Evolutionary conservation across 1,140 invertebrate genomes (phyloP).

Genomic region (Sarcophaga peregrina): DNA sequence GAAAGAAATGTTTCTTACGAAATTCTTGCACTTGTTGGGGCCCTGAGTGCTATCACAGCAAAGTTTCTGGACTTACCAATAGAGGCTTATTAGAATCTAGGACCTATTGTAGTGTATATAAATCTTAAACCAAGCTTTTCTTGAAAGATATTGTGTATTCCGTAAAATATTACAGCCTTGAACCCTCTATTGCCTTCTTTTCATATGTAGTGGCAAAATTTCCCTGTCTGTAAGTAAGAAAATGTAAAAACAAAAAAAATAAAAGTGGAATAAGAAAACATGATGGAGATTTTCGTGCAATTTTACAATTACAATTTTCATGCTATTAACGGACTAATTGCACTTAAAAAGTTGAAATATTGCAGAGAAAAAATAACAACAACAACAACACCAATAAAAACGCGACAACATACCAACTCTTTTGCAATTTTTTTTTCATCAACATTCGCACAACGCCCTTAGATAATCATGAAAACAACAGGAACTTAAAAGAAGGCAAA

Average conservation of each 20-base stretch:
- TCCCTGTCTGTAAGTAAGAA: neutral
- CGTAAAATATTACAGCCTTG: no score
- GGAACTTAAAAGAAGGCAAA: neutral
- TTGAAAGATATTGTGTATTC: no score
- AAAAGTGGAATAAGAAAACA: neutral
- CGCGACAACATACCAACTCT: neutral
- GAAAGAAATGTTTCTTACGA: no score
- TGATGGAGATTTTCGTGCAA: conserved; percentile 32
- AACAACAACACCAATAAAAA: neutral
- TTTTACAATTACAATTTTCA: conserved; percentile 41
- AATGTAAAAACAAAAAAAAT: neutral
- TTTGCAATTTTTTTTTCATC: neutral
- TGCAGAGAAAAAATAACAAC: neutral
- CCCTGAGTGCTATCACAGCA: no score
- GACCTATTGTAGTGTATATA: no score
- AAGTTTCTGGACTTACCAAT: no score
- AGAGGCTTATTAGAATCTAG: no score
- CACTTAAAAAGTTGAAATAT: conserved; percentile 40
- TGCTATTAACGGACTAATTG: conserved; percentile 40
- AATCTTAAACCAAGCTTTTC: no score
- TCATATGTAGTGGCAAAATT: neutral
- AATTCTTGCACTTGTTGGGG: no score
- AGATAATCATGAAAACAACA: neutral
- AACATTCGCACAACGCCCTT: neutral
- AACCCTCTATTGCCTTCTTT: no score